Base-by-base conservation (phyloP, 2,888 invertebrate genomes). In the Agriopis leucophaearia region DNA sequence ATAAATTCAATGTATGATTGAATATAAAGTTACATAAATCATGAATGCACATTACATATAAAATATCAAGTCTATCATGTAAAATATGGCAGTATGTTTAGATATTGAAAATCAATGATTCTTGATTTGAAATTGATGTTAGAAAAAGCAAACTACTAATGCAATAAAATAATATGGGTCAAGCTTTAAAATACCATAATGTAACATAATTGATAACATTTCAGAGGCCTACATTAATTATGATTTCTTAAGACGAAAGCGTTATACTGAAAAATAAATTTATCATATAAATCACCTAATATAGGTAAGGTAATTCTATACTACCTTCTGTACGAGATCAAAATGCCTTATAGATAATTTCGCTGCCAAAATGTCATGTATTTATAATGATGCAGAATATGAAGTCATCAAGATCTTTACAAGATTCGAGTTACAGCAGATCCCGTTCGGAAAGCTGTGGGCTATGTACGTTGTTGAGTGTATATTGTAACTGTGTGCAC, bases 401-500 rank as follows among this genome's bases (percentile, higher is more conserved):
- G 16, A 12, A 47, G 18, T 62, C 5, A n/a, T 65, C 35, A 54
- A 60, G 52, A 66, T 52, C 44, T 38, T 62, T 61, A 58, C 60
- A 64, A 69, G 73, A 77, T 74, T 74, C 63, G 10, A 73, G 59
- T 61, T 70, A 40, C 12, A 54, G 54, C 35, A 60, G 55, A 64
- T 63, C 70, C 48, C 27, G 27, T 68, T 57, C 58, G 50, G 55
- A 47, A 16, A 10, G 27, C 48, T 51, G 27, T 16, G 45, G 44
- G 38, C 38, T 69, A 79, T 74, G 57, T 62, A 18, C 70, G 74
- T 27, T 72, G 73, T 47, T 74, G 75, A 38, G 92, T 87, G 70
- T 89, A 92, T 77, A 92, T 91, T 71, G 92, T 92, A 48, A 93
- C 89, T 51, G 90, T 91, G 69, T 93, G 92, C 55, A 91, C 87